Evolutionary conservation across 2,888 invertebrate genomes (phyloP), one percentile per base, ranked within the genome.

Genomic region (Oscheius sp.): DNA sequence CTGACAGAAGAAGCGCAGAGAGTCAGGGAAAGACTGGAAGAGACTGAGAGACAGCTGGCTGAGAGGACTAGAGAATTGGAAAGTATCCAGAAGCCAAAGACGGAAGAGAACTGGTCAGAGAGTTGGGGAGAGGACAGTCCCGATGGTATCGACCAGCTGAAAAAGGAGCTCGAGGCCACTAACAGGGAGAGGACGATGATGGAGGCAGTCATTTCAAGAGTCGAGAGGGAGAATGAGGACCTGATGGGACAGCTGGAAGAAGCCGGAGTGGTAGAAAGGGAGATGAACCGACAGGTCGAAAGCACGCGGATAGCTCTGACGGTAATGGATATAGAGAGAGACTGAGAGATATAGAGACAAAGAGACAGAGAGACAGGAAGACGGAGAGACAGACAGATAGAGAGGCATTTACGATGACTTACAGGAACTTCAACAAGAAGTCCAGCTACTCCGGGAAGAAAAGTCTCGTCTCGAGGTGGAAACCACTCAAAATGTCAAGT

Each of bases 161-260:
- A 48, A 32, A 47, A 29, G 10, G 63, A 63, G 33, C 29, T 63
- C 29, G 63, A 63, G 33, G 63, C 47, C 2, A 47, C 11, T 11
- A 47, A n/a, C 13, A 37, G 33, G 3, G 63, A 63, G 29, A 37
- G 50, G 32, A 63, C 29, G 29, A 47, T 29, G 21, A 37, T 63
- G 63, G 63, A 63, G n/a, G 50, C 63, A 2, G 29, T 63, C 5
- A 63, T 63, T 63, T 29, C 33, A 11, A 1, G 63, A 29, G 63
- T 63, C 7, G 63, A 63, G 21, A 63, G 48, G 2, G 63, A 63
- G 21, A 63, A 63, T 63, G 63, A 63, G 29, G 63, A 63, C 2
- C 48, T 63, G 47, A 48, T 63, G 47, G 63, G 48, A 48, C 63
- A 63, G 48, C 48, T 63, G 63, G 63, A 63, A 63, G 50, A 48